These are phyloP conservation scores for Lordiphosa clarofinis DNA, from an alignment of 1,140 invertebrate genomes.

Conservation along the genomic window DNA sequence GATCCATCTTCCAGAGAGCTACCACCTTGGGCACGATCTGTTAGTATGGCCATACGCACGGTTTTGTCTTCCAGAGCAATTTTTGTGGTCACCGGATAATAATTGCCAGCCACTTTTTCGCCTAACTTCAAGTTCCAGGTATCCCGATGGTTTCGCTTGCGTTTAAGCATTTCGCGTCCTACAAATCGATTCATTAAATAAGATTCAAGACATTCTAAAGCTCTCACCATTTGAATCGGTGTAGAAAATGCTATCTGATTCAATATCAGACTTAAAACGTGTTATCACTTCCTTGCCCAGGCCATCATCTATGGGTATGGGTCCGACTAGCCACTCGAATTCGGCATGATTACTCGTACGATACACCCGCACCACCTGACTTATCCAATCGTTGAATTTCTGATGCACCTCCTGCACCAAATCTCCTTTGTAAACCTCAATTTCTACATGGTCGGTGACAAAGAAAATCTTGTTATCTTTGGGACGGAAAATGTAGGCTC, in stretches of 20 bases:
- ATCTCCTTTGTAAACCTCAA: slow-evolving; percentile 82
- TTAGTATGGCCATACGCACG: slow-evolving; percentile 85
- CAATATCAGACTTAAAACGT: slow-evolving; percentile 85
- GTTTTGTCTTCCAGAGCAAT: slow-evolving; percentile 84
- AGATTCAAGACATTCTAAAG: not conserved
- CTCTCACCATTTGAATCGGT: slow-evolving; percentile 91
- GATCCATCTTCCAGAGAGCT: slow-evolving; percentile 87
- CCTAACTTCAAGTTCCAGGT: slow-evolving; percentile 51
- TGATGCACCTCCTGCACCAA: slow-evolving; percentile 92
- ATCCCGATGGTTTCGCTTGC: slow-evolving; percentile 86
- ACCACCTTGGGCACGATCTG: slow-evolving; percentile 94
- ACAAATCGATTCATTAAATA: not conserved
- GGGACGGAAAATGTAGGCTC: slow-evolving; percentile 94
- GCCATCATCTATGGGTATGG: slow-evolving; percentile 90
- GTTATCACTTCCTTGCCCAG: slow-evolving; percentile 92
- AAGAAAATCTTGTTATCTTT: slow-evolving; percentile 67
- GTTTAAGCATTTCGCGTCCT: slow-evolving; percentile 90
- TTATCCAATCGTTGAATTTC: slow-evolving; percentile 87
- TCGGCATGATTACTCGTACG: slow-evolving; percentile 85
- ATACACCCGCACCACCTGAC: slow-evolving; percentile 90
- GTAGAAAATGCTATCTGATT: slow-evolving; percentile 87
- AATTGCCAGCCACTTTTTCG: slow-evolving; percentile 86
- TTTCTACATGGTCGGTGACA: slow-evolving; percentile 65
- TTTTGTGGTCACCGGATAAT: slow-evolving; percentile 94
- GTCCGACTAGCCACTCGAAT: slow-evolving; percentile 96